Evolutionary conservation across 1,140 invertebrate species (phyloP), one percentile per base, ranked within the genome.

Genomic region (Latrodectus geometricus): DNA sequence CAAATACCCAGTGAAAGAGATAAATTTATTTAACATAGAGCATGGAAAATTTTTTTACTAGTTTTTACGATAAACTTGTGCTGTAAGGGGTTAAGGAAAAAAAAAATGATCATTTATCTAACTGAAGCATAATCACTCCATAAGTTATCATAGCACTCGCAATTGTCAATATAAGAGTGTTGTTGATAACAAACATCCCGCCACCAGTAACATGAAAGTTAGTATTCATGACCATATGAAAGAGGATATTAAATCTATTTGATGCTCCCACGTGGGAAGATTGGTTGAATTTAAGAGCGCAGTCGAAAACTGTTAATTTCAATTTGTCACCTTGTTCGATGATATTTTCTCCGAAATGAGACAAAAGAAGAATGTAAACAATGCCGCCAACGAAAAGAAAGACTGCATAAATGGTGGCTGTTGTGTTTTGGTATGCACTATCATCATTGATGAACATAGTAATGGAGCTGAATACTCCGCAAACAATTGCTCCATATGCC

Each of bases 101-200:
- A n/a, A 35, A 73, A 35, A 8, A 23, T 56, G 48, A 11, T 61
- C 77, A 70, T n/a, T n/a, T n/a, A n/a, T n/a, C n/a, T n/a, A 81
- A 81, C 15, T 81, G 78, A 54, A 70, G 70, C 21, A 83, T 83
- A 48, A 83, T 50, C 23, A 83, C 80, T 21, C 80, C 80, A 83
- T 83, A 83, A 9, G 69, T 73, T 9, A 83, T 23, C 54, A 83
- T 73, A 21, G 35, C 20, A 0, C 80, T 68, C 9, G 48, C 52
- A 3, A 74, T 66, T 8, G 80, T 68, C 20, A 74, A 12, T 48
- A 83, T 20, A n/a, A 83, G 54, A 65, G 9, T 49, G 2, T 74
- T 65, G 15, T 83, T 74, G 8, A 83, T 35, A 2, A 61, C 70
- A 74, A 83, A 83, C 80, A 83, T 83, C 9, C 49, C n/a, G 4